These are phyloP conservation scores for Coryphaenoides rupestris DNA, from an alignment of 2,113 vertebrate genomes.

Conservation along the genomic window DNA sequence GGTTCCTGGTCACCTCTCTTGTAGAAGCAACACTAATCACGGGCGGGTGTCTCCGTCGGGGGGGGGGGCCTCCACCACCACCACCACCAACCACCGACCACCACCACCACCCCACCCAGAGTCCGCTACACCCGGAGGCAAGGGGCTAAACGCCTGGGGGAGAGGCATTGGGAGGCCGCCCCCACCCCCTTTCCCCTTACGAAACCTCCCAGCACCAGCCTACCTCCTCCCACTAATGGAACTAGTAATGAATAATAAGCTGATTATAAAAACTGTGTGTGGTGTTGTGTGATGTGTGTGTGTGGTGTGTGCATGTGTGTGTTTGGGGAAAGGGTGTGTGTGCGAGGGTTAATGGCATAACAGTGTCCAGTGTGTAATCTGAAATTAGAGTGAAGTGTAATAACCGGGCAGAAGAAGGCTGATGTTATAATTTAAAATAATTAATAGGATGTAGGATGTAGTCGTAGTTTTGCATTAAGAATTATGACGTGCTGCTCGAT, in stretches of 20 bases:
- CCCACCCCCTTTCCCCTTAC: too few relatives aligned
- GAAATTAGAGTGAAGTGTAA: constrained; percentile 12
- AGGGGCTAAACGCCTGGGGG: constrained; percentile 67
- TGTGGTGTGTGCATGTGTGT: not conserved
- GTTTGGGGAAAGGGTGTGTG: not conserved
- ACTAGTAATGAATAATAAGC: constrained; percentile 80
- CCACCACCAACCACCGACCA: too few relatives aligned
- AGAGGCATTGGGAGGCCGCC: constrained; percentile 61
- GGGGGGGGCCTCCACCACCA: constrained; percentile 36
- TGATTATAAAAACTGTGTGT: constrained; percentile 75
- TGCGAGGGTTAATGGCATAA: constrained; percentile 50
- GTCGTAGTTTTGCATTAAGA: too few relatives aligned
- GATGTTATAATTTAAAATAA: too few relatives aligned
- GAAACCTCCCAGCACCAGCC: constrained; percentile 31
- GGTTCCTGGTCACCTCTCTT: constrained; percentile 80
- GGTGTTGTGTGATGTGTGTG: constrained; percentile 24
- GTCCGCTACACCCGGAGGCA: constrained; percentile 60
- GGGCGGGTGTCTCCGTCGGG: constrained; percentile 54
- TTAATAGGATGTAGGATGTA: too few relatives aligned
- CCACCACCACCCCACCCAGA: constrained; percentile 51
- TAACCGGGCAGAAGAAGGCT: too few relatives aligned
- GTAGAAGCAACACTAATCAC: constrained; percentile 77
- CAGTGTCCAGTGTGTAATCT: constrained; percentile 56
- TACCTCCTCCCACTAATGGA: constrained; percentile 72
- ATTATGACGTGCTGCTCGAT: too few relatives aligned